Evolutionary conservation across 2,113 vertebrate genomes (phyloP).

Genomic region (Gasterosteus nipponicus): DNA sequence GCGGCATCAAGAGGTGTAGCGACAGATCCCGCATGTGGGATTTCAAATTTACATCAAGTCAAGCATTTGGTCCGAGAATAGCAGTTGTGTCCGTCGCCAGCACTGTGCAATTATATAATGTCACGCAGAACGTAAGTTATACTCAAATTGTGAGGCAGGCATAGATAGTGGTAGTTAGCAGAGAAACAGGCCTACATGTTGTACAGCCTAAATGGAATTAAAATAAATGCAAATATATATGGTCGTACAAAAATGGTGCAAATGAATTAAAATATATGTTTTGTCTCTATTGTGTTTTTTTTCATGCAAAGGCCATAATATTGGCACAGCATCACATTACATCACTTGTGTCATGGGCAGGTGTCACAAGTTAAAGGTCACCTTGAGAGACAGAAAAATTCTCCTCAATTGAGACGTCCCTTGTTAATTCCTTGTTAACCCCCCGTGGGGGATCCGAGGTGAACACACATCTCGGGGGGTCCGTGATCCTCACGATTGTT

Average conservation of each 20-base stretch:
- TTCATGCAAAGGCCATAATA: not conserved
- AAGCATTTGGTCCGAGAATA: not conserved
- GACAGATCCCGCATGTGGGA: not conserved
- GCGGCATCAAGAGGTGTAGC: not conserved
- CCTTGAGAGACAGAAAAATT: constrained; percentile 21
- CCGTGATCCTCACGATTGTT: constrained; percentile 21
- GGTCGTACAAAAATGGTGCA: not conserved
- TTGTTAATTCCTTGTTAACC: constrained; percentile 1
- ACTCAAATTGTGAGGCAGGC: not conserved
- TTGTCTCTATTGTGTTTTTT: too few relatives aligned
- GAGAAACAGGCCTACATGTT: not conserved
- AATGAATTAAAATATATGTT: not conserved
- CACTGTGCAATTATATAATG: not conserved
- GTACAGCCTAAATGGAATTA: not conserved
- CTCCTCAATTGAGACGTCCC: not conserved
- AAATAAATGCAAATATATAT: not conserved
- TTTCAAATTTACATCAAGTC: not conserved
- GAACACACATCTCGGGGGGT: constrained; percentile 25
- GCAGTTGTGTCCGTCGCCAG: not conserved
- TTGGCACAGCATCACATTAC: not conserved
- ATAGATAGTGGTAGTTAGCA: not conserved
- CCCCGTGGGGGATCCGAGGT: constrained; percentile 6
- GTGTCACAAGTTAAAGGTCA: constrained; percentile 34
- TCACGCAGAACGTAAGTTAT: not conserved
- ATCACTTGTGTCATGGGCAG: not conserved